Percentiles rank a stretch among this genome's conserved stretches.
Conservation (phyloP, 1,140 invertebrate species). For the Procambarus virginalis region DNA sequence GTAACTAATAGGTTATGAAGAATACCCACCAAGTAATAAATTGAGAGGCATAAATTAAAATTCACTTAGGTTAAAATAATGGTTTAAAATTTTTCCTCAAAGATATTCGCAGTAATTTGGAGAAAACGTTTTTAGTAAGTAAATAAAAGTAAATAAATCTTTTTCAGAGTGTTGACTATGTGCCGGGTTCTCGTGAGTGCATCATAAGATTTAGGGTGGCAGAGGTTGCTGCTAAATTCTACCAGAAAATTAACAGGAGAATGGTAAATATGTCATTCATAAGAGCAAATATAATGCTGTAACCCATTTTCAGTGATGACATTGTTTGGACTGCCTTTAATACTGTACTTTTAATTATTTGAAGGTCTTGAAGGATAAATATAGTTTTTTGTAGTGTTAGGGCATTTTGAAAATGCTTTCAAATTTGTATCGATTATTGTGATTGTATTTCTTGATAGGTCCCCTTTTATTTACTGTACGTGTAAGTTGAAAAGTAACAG, state of each 20-base stretch:
- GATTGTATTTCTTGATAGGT: too few relatives aligned
- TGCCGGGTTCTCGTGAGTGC: constrained; percentile 59
- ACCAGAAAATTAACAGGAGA: constrained; percentile 50
- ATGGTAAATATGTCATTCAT: constrained; percentile 64
- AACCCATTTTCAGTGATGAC: neutral
- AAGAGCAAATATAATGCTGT: constrained; percentile 38
- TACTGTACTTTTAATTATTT: neutral
- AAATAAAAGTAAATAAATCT: neutral
- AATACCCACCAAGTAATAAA: too few relatives aligned
- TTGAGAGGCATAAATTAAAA: too few relatives aligned
- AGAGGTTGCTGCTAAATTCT: constrained; percentile 55
- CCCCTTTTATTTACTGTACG: too few relatives aligned
- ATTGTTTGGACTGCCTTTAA: neutral
- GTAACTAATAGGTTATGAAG: too few relatives aligned
- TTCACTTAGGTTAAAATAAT: too few relatives aligned
- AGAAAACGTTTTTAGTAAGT: too few relatives aligned
- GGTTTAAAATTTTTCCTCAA: too few relatives aligned
- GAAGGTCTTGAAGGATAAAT: neutral
- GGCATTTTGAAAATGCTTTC: too few relatives aligned
- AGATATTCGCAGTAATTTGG: too few relatives aligned
- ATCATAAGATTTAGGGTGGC: constrained; percentile 32
- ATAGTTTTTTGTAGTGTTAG: neutral
- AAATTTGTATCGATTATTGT: neutral
- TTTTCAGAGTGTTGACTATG: constrained; percentile 59
- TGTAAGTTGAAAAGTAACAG: too few relatives aligned